Conservation (phyloP, 2,888 invertebrate genomes). For the Drosophila nr. perissopoda region DNA sequence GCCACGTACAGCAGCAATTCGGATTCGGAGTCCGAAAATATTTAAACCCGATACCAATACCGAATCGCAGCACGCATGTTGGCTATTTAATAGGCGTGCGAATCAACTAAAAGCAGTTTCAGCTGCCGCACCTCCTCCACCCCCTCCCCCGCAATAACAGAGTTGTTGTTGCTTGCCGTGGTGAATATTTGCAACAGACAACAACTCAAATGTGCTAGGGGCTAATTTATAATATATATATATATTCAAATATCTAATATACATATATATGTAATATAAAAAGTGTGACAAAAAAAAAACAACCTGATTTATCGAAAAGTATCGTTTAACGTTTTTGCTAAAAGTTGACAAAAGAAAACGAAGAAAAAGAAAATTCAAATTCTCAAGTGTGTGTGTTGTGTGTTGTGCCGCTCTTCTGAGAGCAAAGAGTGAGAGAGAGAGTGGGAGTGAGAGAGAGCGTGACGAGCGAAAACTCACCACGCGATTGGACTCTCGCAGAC, state of each 20-base stretch:
- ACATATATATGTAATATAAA: neutral
- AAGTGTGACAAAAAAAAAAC: constrained; percentile 25
- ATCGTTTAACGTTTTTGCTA: constrained; percentile 7
- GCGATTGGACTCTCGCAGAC: constrained; percentile 30
- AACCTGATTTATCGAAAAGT: constrained; percentile 18
- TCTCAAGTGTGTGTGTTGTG: constrained; percentile 20
- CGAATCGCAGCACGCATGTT: constrained; percentile 62
- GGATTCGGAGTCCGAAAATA: constrained; percentile 65
- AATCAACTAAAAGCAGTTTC: constrained; percentile 43
- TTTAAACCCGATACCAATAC: constrained; percentile 54
- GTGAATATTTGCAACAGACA: constrained; percentile 46
- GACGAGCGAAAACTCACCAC: constrained; percentile 56
- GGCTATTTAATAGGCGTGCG: constrained; percentile 67
- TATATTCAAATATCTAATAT: neutral
- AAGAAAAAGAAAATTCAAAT: constrained; percentile 27
- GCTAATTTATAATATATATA: neutral
- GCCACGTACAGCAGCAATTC: constrained; percentile 72
- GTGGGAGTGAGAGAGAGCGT: constrained; percentile 26
- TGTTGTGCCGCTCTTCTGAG: constrained; percentile 20
- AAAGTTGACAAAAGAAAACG: constrained; percentile 6
- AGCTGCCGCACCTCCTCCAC: constrained; percentile 17
- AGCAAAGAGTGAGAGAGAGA: constrained; percentile 12
- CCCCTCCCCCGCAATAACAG: constrained; percentile 45
- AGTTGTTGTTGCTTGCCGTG: constrained; percentile 39
- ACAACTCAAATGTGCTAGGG: constrained; percentile 30